Conservation (phyloP, 2,797 vertebrate species). For the Clarias platycephalus region DNA sequence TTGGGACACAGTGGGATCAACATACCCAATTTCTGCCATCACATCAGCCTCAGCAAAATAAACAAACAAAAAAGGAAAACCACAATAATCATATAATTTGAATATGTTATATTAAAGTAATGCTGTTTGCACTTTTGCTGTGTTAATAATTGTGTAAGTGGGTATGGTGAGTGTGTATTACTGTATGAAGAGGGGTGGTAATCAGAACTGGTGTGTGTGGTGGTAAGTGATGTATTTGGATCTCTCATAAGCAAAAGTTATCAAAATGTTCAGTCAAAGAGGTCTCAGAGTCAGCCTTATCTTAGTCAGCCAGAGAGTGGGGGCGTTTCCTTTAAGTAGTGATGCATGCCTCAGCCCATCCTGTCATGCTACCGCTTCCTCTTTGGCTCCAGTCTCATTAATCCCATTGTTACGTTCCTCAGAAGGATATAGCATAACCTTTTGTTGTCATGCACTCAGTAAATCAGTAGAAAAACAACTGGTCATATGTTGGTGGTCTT, state of each 20-base stretch:
- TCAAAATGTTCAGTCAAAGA: slow-evolving; percentile 68
- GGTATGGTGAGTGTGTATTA: slow-evolving; percentile 43
- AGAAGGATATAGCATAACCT: slow-evolving; percentile 51
- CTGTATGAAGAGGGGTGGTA: slow-evolving; percentile 50
- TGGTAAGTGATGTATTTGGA: slow-evolving; percentile 23
- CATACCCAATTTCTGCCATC: slow-evolving; percentile 58
- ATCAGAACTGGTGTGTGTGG: slow-evolving; percentile 51
- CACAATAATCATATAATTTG: background rate
- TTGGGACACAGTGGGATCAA: slow-evolving; percentile 2
- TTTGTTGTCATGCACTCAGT: slow-evolving; percentile 43
- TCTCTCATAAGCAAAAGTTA: slow-evolving; percentile 69
- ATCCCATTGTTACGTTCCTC: slow-evolving; percentile 77
- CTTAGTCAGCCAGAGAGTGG: slow-evolving; percentile 78
- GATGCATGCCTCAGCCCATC: slow-evolving; percentile 81
- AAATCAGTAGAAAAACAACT: slow-evolving; percentile 16
- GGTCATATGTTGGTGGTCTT: background rate
- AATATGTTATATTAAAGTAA: slow-evolving; percentile 1
- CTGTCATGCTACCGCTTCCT: slow-evolving; percentile 82
- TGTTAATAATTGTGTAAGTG: slow-evolving; percentile 12
- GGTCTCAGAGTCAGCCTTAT: slow-evolving; percentile 82
- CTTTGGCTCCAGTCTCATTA: slow-evolving; percentile 72
- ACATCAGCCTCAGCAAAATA: slow-evolving; percentile 24
- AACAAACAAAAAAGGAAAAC: background rate
- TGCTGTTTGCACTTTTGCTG: background rate
- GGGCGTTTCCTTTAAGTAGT: slow-evolving; percentile 79